phyloP scores from a whole-genome alignment of 2,113 vertebrate species.

The Dicerorhinus sumatrensis region DNA sequence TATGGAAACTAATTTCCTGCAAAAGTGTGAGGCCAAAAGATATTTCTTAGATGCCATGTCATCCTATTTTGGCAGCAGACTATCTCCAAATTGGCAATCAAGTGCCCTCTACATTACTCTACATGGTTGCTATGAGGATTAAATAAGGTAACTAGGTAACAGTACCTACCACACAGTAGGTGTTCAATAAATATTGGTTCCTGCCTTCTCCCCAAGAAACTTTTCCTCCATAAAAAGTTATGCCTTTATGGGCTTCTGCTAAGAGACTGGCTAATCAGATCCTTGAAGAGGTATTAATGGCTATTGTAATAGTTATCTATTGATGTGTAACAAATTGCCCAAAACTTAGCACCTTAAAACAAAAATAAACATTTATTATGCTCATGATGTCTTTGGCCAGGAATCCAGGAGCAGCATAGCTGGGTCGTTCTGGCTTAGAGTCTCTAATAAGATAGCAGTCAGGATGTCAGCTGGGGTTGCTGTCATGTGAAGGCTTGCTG shows the following conservation, averaged over 20 bases:
- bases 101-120: not conserved
- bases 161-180: not conserved
- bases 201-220: not conserved
- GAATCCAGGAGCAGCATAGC: not conserved
- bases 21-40: not conserved
- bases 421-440: not conserved
- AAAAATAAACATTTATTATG: not conserved
- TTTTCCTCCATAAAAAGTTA: not conserved
- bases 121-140: not conserved
- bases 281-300: not conserved
- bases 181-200: not conserved
- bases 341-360: conserved; percentile 1
- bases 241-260: not conserved
- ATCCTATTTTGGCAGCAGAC: not conserved
- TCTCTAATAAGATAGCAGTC: not conserved
- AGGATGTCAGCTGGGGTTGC: not conserved
- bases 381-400: not conserved
- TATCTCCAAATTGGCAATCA: not conserved
- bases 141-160: not conserved
- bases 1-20: conserved; percentile 30
- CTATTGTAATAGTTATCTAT: not conserved
- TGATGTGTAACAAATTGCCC: not conserved
- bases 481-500: not conserved
- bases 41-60: not conserved
- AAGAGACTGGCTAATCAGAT: not conserved